Evolutionary conservation across 2,888 invertebrate genomes (phyloP).

Genomic region (Acanthosepion esculentum): DNA sequence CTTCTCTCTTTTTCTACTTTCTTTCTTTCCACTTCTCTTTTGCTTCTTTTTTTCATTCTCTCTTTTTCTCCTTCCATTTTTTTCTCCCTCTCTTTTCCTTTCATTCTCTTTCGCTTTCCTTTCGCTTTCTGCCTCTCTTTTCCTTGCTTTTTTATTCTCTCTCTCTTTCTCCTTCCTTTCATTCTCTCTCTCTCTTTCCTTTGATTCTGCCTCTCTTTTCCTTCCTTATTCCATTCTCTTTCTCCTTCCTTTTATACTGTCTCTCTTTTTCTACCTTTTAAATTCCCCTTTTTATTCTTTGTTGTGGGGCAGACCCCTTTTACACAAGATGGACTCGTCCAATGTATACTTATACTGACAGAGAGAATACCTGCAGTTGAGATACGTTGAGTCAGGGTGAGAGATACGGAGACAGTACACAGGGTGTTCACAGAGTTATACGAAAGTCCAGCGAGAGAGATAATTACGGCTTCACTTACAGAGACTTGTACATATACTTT

Average conservation of each 20-base stretch:
- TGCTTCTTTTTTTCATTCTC: neutral
- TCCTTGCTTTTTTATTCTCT: too few species aligned
- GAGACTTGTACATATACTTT: too few species aligned
- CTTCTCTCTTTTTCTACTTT: neutral
- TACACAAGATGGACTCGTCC: too few species aligned
- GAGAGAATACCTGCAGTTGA: too few species aligned
- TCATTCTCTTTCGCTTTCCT: neutral
- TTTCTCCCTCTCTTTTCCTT: neutral
- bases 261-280: neutral
- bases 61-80: neutral
- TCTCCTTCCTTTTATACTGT: neutral
- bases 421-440: too few species aligned
- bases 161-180: neutral
- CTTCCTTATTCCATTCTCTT: neutral
- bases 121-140: neutral
- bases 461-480: too few species aligned
- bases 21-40: neutral
- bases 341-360: too few species aligned
- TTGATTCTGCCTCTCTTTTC: too few species aligned
- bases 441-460: too few species aligned
- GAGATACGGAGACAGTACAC: too few species aligned
- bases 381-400: too few species aligned
- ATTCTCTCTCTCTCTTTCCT: neutral
- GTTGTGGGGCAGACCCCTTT: too few species aligned
- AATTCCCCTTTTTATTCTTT: neutral